These are phyloP conservation scores for Leucoma salicis DNA, from an alignment of 2,888 invertebrate genomes.

Conservation along the genomic window DNA sequence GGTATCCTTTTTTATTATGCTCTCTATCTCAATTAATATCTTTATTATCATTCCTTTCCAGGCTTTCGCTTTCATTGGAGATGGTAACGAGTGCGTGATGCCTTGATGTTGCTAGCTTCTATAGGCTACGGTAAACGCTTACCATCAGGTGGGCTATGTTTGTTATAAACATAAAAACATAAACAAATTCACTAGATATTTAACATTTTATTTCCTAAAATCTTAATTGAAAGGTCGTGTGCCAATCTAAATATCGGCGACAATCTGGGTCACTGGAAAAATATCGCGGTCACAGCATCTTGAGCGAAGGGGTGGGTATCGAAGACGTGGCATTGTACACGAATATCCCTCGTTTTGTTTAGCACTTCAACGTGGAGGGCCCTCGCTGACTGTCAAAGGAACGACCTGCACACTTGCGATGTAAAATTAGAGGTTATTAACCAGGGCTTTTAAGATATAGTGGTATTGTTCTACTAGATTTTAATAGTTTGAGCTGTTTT, in stretches of 20 bases:
- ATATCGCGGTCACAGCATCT: slow-evolving; percentile 55
- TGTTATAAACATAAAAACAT: too few species aligned
- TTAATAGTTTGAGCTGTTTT: too few species aligned
- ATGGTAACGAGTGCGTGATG: too few species aligned
- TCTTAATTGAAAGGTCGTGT: neutral
- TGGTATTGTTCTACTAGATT: neutral
- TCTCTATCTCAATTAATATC: too few species aligned
- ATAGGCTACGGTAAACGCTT: too few species aligned
- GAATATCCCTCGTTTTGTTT: slow-evolving; percentile 61
- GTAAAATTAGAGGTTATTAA: slow-evolving; percentile 34
- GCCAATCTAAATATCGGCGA: slow-evolving; percentile 14
- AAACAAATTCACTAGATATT: too few species aligned
- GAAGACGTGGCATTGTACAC: slow-evolving; percentile 40
- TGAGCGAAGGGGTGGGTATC: slow-evolving; percentile 40
- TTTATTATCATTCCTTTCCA: too few species aligned
- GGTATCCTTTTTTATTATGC: too few species aligned
- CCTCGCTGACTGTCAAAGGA: slow-evolving; percentile 48
- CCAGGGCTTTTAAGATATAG: neutral
- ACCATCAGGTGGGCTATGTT: too few species aligned
- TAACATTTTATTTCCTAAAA: too few species aligned
- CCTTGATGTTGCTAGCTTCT: too few species aligned
- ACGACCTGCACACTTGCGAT: slow-evolving; percentile 26
- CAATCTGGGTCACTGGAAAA: slow-evolving; percentile 60
- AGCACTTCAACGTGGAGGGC: slow-evolving; percentile 47
- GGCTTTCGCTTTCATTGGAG: too few species aligned